Evolutionary conservation across 2,797 vertebrate genomes (phyloP).

Genomic region (Falco biarmicus): DNA sequence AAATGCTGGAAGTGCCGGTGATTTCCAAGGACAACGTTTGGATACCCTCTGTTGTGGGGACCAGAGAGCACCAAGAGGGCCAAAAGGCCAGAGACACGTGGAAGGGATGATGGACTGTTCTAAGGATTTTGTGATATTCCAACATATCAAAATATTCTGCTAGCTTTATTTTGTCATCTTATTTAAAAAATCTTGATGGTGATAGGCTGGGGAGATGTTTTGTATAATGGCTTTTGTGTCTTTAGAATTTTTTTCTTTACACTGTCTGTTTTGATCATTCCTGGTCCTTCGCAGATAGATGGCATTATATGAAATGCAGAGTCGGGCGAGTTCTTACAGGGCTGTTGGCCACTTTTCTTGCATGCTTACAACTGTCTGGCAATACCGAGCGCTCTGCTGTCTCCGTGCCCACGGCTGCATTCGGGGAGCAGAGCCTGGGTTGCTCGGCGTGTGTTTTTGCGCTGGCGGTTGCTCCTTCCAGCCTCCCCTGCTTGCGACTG

Average conservation of each 20-base stretch:
- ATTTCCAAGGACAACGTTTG: background rate
- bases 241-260: background rate
- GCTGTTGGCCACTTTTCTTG: background rate
- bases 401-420: fast-evolving
- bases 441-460: background rate
- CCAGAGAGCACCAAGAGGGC: background rate
- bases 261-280: background rate
- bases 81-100: background rate
- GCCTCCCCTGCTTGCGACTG: background rate
- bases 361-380: fast-evolving
- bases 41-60: background rate
- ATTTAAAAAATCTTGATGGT: background rate
- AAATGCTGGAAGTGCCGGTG: background rate
- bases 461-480: background rate
- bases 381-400: fast-evolving
- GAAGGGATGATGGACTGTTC: background rate
- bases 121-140: background rate
- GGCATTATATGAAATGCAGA: fast-evolving
- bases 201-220: background rate
- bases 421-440: background rate
- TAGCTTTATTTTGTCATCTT: background rate
- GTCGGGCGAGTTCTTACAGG: background rate
- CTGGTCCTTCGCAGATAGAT: background rate
- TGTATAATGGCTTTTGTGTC: background rate
- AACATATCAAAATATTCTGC: background rate